Base-by-base conservation (phyloP, 2,113 vertebrate genomes). In the Oncorhynchus gorbuscha region DNA sequence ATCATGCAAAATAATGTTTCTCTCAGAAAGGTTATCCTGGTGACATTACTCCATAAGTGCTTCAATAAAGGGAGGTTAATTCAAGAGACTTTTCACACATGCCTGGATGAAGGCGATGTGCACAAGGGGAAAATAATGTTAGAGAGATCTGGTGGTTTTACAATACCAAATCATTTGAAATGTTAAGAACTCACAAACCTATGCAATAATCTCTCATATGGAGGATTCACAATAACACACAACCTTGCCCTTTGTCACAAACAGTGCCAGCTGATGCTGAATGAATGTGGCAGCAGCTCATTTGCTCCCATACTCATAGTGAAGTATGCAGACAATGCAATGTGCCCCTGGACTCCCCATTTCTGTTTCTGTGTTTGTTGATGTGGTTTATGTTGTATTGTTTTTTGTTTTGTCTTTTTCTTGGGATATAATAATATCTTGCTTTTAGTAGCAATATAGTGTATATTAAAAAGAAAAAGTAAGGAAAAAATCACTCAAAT, bases 121-220 rank as follows among this genome's bases (percentile, higher is more conserved):
- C 81, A 88, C 4, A 32, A 67, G 76, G 81, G 45, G 75, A 79
- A 82, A 73, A 79, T 85, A 75, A 69, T 61, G 78, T 74, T 72
- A 75, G 85, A 86, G 69, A 87, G 78, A 70, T 64, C 69, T 72
- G 76, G 83, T 89, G 87, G 80, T 89, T 85, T 90, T 87, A 84
- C 86, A 82, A 85, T 90, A 86, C 92, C 88, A 90, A 86, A 87
- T 86, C 78, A 89, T 86, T 79, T 91, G 88, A 85, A 90, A 88
- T 89, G 83, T 91, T 89, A 91, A 92, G 83, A 92, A 89, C 89
- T 93, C 90, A 80, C 74, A 86, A 92, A 93, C 93, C 93, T 94
- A 94, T 94, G 93, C 93, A 94, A 94, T 93, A 93, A 92, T 90
- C 81, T 88, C 85, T 82, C 85, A 82, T 68, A 81, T 73, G 82